A percentile compares a stretch with the other conserved stretches of the same genome.
These are phyloP conservation scores for Nephrocerus scutellatus DNA, from an alignment of 2,888 invertebrate species.

Conservation along the genomic window DNA sequence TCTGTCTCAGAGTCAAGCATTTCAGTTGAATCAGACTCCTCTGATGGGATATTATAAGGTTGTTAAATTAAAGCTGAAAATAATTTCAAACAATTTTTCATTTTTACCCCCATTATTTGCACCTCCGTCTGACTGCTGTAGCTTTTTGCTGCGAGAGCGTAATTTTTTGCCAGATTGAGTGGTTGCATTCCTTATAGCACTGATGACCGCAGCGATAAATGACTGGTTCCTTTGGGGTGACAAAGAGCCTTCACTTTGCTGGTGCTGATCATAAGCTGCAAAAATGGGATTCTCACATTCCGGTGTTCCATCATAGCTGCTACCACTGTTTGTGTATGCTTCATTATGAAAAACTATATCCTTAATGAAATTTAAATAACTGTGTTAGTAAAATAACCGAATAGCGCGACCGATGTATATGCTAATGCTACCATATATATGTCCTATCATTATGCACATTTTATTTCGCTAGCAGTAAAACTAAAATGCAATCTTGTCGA, in stretches of 20 bases:
- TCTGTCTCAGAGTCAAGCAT: conserved; percentile 77
- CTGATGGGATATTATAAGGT: conserved; percentile 37
- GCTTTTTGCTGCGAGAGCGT: conserved; percentile 37
- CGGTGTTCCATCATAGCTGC: conserved; percentile 62
- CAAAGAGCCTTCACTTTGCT: conserved; percentile 45
- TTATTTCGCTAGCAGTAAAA: too few relatives aligned
- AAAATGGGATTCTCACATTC: conserved; percentile 21
- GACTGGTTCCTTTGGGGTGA: conserved; percentile 60
- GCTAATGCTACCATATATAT: too few relatives aligned
- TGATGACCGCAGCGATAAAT: conserved; percentile 66
- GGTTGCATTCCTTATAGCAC: conserved; percentile 58
- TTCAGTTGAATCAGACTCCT: conserved; percentile 67
- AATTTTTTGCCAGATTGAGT: conserved; percentile 42
- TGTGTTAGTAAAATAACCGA: conserved; percentile 2
- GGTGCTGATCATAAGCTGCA: conserved; percentile 25
- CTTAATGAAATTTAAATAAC: conserved; percentile 40
- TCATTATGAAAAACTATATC: conserved; percentile 75
- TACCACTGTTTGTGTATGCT: conserved; percentile 65
- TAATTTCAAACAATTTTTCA: too few relatives aligned
- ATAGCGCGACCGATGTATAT: too few relatives aligned
- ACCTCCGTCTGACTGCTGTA: conserved; percentile 34
- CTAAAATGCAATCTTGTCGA: too few relatives aligned
- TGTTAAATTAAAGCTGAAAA: background rate
- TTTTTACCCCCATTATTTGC: conserved; percentile 37
- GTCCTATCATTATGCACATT: too few relatives aligned